Percentiles rank a stretch among this genome's conserved stretches.
phyloP scores from a whole-genome alignment of 2,888 invertebrate species.

The Pemphredon lugubris region DNA sequence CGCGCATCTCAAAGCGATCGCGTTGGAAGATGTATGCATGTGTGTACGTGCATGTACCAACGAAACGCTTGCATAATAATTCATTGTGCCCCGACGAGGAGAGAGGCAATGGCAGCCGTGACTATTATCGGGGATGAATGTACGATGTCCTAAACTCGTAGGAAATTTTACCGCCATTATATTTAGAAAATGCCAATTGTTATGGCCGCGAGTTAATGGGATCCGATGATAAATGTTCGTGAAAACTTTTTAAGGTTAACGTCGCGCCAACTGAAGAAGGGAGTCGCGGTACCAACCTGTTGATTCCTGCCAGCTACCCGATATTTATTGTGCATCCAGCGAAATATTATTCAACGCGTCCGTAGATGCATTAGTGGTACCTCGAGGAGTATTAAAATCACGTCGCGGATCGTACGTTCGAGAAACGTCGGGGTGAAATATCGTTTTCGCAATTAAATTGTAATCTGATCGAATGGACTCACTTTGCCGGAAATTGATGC shows the following conservation, averaged over 20 bases:
- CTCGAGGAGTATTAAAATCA: no score
- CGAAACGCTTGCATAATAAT: slow-evolving; percentile 52
- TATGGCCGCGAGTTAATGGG: slow-evolving; percentile 42
- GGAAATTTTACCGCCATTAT: slow-evolving; percentile 54
- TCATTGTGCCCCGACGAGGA: slow-evolving; percentile 41
- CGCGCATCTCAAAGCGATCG: slow-evolving; percentile 39
- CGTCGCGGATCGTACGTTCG: no score
- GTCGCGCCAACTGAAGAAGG: slow-evolving; percentile 24
- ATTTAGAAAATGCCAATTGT: slow-evolving; percentile 52
- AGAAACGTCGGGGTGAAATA: no score
- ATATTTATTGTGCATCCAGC: slow-evolving; percentile 47
- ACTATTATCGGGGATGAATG: slow-evolving; percentile 39
- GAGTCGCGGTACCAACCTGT: slow-evolving; percentile 63
- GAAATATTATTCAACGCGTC: slow-evolving; percentile 29
- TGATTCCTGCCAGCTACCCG: slow-evolving; percentile 45
- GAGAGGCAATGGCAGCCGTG: slow-evolving; percentile 22
- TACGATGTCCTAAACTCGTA: slow-evolving; percentile 28
- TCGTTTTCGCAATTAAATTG: slow-evolving; percentile 2
- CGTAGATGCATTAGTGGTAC: no score
- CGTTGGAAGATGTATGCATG: slow-evolving; percentile 23
- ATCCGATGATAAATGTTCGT: slow-evolving; percentile 46
- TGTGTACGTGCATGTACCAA: no score
- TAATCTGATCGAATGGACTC: slow-evolving; percentile 3
- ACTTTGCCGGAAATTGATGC: background rate
- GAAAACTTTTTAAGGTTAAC: slow-evolving; percentile 43